Percentiles rank a stretch among this genome's conserved stretches.
Evolutionary conservation across 2,797 vertebrate species (phyloP).

Genomic region (Perodicticus potto): DNA sequence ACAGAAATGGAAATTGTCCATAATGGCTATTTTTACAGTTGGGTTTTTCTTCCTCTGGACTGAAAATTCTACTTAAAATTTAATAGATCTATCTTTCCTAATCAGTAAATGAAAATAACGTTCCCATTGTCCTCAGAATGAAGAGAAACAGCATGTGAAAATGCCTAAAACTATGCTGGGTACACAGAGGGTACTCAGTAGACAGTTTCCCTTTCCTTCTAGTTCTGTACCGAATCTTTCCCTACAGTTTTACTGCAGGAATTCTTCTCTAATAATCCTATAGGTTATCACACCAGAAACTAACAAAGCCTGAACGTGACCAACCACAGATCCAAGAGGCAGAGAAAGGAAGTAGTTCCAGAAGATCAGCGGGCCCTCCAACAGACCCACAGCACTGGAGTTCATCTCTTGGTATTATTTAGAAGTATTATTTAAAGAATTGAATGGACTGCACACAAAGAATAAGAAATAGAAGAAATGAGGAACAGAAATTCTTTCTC

Average conservation of each 20-base stretch:
- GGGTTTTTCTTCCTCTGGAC: neutral
- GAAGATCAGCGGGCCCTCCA: neutral
- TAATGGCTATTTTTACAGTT: conserved; percentile 55
- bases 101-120: neutral
- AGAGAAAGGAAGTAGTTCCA: neutral
- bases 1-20: conserved; percentile 64
- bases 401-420: neutral
- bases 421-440: neutral
- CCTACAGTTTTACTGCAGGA: neutral
- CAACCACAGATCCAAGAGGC: neutral
- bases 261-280: neutral
- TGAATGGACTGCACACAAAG: neutral
- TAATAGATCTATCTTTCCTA: neutral
- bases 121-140: neutral
- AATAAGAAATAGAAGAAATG: neutral
- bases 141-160: neutral
- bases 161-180: neutral
- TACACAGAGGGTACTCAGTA: neutral
- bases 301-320: neutral
- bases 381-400: neutral
- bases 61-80: conserved; percentile 17
- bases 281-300: neutral
- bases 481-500: neutral
- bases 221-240: neutral
- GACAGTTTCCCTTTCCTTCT: neutral